Conservation (phyloP, 1,140 invertebrate genomes). For the Drosophila triauraria region DNA sequence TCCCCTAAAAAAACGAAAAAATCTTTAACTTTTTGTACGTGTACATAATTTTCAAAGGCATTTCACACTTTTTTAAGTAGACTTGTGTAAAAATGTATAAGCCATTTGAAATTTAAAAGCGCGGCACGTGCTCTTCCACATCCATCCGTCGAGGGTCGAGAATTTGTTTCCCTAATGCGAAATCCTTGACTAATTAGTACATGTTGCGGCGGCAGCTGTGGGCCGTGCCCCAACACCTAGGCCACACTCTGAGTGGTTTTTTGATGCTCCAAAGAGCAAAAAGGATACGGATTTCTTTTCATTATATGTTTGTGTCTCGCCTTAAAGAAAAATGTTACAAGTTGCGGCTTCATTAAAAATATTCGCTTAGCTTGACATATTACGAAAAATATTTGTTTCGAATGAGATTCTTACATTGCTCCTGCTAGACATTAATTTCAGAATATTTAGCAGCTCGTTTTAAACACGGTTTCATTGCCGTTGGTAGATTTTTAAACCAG, state of each 20-base stretch:
- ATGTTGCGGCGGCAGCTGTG: conserved; percentile 9
- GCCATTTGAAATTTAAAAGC: conserved; percentile 55
- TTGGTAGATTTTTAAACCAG: neutral
- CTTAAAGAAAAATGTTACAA: conserved; percentile 18
- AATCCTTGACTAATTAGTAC: conserved; percentile 75
- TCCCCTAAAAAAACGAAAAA: conserved; percentile 11
- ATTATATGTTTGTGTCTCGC: neutral
- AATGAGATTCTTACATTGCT: too few species aligned
- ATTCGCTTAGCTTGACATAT: conserved; percentile 55
- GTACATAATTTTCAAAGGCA: conserved; percentile 53
- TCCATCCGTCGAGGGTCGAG: conserved; percentile 16
- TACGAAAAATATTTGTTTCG: neutral
- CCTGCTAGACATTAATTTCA: neutral
- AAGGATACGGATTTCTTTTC: conserved; percentile 26
- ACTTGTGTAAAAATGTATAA: conserved; percentile 8
- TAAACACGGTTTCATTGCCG: too few species aligned
- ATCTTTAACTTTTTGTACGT: conserved; percentile 49
- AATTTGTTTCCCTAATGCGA: conserved; percentile 40
- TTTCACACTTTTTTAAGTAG: conserved; percentile 19
- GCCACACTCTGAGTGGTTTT: conserved; percentile 32
- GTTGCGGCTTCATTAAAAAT: conserved; percentile 66
- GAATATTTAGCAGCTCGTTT: neutral
- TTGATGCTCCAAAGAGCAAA: conserved; percentile 19
- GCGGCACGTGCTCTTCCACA: conserved; percentile 48
- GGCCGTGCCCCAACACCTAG: conserved; percentile 22